A percentile compares a stretch with the other conserved stretches of the same genome.
These are phyloP conservation scores for Scaptomyza hsui DNA, from an alignment of 1,140 invertebrate species.

Conservation along the genomic window DNA sequence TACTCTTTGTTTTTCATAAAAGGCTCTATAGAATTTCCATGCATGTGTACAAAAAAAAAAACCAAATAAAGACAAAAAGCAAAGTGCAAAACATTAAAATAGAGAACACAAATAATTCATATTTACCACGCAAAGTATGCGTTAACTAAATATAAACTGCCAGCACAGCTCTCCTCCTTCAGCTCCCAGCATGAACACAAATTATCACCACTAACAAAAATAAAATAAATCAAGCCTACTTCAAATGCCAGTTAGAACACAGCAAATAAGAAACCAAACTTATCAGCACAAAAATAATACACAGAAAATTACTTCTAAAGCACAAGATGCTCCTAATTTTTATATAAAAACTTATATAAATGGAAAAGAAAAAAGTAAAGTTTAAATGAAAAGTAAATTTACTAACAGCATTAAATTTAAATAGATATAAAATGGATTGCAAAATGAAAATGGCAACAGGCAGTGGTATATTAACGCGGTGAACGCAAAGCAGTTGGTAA, in stretches of 20 bases:
- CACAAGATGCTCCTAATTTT: slow-evolving; percentile 49
- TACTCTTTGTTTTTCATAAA: slow-evolving; percentile 33
- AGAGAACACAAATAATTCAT: slow-evolving; percentile 31
- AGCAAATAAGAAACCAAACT: slow-evolving; percentile 34
- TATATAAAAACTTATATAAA: slow-evolving; percentile 24
- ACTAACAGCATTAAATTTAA: slow-evolving; percentile 48
- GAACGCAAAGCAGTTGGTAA: slow-evolving; percentile 24
- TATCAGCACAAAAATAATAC: slow-evolving; percentile 40
- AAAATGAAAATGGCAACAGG: slow-evolving; percentile 18
- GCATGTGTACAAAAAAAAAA: slow-evolving; percentile 76
- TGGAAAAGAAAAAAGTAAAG: slow-evolving; percentile 5
- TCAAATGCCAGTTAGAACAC: slow-evolving; percentile 34
- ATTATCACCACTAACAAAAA: slow-evolving; percentile 47
- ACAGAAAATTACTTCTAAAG: slow-evolving; percentile 44
- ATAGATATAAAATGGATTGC: slow-evolving; percentile 44
- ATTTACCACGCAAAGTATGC: slow-evolving; percentile 28
- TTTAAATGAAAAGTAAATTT: slow-evolving; percentile 30
- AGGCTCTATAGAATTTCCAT: slow-evolving; percentile 63
- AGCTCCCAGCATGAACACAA: slow-evolving; percentile 44
- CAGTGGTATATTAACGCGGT: slow-evolving; percentile 15
- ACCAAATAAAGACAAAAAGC: slow-evolving; percentile 48
- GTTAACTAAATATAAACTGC: slow-evolving; percentile 43
- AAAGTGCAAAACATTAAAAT: slow-evolving; percentile 66
- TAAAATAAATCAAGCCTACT: slow-evolving; percentile 20
- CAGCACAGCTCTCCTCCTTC: slow-evolving; percentile 46